Conservation (phyloP, 2,888 invertebrate genomes). For the Molorchus minor region DNA sequence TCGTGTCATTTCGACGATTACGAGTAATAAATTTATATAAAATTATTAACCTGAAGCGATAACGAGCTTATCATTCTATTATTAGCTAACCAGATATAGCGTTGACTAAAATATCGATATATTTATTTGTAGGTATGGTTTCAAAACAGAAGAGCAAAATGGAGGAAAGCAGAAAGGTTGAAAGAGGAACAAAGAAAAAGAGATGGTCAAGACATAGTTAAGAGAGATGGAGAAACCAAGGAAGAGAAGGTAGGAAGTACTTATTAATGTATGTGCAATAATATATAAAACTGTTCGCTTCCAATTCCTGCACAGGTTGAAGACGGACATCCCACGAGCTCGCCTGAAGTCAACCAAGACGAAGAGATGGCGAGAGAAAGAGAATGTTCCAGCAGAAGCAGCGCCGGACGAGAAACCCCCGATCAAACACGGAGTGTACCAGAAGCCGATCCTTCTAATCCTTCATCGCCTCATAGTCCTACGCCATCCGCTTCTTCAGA, state of each 20-base stretch:
- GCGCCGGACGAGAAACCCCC: slow-evolving; percentile 50
- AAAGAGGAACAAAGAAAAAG: slow-evolving; percentile 90
- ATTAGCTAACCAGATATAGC: too few species aligned
- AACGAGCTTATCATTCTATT: too few species aligned
- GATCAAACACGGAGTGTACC: slow-evolving; percentile 47
- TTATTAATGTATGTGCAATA: neutral
- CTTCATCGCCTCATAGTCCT: slow-evolving; percentile 66
- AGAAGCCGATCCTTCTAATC: slow-evolving; percentile 50
- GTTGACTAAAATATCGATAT: too few species aligned
- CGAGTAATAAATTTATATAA: too few species aligned
- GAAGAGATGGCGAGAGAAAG: slow-evolving; percentile 53
- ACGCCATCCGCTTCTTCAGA: slow-evolving; percentile 69
- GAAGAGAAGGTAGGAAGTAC: slow-evolving; percentile 70
- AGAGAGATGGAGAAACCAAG: slow-evolving; percentile 67
- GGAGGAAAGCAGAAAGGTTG: slow-evolving; percentile 90
- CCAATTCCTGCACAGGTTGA: too few species aligned
- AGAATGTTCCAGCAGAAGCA: slow-evolving; percentile 59
- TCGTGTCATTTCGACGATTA: too few species aligned
- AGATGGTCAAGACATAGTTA: slow-evolving; percentile 75
- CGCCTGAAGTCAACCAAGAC: slow-evolving; percentile 55
- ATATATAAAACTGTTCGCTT: too few species aligned
- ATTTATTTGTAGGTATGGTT: slow-evolving; percentile 81
- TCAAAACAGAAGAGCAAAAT: slow-evolving; percentile 91
- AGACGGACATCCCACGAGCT: slow-evolving; percentile 53
- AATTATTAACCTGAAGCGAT: too few species aligned